A percentile compares a stretch with the other conserved stretches of the same genome.
Evolutionary conservation across 2,888 invertebrate genomes (phyloP).

Genomic region (Scotopteryx bipunctaria): DNA sequence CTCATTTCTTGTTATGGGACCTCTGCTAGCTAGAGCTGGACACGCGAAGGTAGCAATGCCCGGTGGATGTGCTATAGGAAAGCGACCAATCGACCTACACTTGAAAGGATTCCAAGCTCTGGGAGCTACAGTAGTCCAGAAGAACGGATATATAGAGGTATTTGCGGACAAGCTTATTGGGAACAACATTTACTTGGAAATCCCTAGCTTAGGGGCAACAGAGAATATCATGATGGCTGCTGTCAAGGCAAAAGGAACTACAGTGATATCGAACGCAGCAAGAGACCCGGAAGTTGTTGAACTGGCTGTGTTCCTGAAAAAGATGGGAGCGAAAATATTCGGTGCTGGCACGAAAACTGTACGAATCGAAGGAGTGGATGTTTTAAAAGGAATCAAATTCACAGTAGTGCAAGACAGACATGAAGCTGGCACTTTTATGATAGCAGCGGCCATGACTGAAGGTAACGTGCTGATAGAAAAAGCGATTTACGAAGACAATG

Average conservation of each 20-base stretch:
- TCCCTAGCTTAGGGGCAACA: slow-evolving; percentile 32
- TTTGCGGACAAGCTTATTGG: slow-evolving; percentile 16
- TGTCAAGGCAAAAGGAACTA: slow-evolving; percentile 28
- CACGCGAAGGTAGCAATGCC: slow-evolving; percentile 19
- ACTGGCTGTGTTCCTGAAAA: slow-evolving; percentile 25
- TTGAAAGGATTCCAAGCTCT: slow-evolving; percentile 26
- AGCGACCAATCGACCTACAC: slow-evolving; percentile 29
- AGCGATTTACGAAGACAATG: slow-evolving; percentile 13
- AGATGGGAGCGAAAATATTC: slow-evolving; percentile 30
- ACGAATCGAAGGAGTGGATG: slow-evolving; percentile 20
- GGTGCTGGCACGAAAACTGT: slow-evolving; percentile 23
- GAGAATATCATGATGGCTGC: slow-evolving; percentile 33
- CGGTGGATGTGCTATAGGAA: slow-evolving; percentile 28
- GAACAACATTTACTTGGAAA: slow-evolving; percentile 11
- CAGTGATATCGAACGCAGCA: slow-evolving; percentile 27
- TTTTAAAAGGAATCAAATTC: slow-evolving; percentile 17
- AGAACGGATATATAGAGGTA: slow-evolving; percentile 20
- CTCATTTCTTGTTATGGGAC: slow-evolving; percentile 25
- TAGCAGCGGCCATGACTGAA: slow-evolving; percentile 33
- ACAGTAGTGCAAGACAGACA: slow-evolving; percentile 26
- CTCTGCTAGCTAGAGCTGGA: slow-evolving; percentile 22
- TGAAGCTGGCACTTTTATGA: slow-evolving; percentile 35
- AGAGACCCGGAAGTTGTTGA: slow-evolving; percentile 33
- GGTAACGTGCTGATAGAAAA: slow-evolving; percentile 24
- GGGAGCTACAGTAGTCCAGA: slow-evolving; percentile 18